Percentiles rank a stretch among this genome's conserved stretches.
Conservation (phyloP, 1,140 invertebrate genomes). For the Akabosia matsudoensis region DNA sequence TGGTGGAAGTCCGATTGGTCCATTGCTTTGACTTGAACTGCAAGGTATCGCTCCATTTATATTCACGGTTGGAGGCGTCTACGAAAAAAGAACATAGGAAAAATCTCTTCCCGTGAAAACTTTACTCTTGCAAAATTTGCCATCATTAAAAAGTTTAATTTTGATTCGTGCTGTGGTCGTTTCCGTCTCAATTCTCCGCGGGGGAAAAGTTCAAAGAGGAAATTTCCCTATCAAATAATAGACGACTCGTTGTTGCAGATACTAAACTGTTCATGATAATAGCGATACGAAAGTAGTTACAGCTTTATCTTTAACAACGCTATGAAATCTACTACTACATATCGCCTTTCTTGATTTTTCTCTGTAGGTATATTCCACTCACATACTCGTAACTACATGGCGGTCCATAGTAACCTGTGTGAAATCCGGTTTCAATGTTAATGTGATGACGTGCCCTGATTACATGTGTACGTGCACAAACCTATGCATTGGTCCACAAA, state of each 20-base stretch:
- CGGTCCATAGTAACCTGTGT: no score
- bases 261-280: background rate
- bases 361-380: no score
- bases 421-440: no score
- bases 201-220: background rate
- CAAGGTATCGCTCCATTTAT: slow-evolving; percentile 7
- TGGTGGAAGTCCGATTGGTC: slow-evolving; percentile 10
- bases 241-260: background rate
- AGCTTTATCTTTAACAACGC: no score
- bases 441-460: no score
- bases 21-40: background rate
- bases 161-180: background rate
- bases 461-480: no score
- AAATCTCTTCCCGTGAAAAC: background rate
- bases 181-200: background rate
- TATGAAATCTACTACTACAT: background rate
- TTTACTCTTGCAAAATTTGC: background rate
- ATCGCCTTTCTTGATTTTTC: background rate
- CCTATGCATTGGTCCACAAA: no score
- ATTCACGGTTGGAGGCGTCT: slow-evolving; percentile 8
- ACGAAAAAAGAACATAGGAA: background rate
- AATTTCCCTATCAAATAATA: background rate
- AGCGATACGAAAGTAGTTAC: background rate
- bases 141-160: background rate
- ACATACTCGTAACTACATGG: no score